Evolutionary conservation across 2,797 vertebrate species (phyloP).

Genomic region (Phataginus tricuspis): DNA sequence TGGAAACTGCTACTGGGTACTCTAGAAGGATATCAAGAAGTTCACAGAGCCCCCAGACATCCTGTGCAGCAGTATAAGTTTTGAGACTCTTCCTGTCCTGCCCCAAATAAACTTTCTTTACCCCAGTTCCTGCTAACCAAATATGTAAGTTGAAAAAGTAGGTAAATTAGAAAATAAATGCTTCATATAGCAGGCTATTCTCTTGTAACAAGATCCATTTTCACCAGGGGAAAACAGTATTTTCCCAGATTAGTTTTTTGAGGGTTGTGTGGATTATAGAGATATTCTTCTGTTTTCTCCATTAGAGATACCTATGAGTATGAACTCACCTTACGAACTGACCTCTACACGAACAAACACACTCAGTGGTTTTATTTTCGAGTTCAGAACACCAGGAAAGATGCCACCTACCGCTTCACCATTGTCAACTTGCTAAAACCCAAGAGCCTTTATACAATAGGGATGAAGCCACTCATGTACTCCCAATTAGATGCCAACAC

Average conservation of each 20-base stretch:
- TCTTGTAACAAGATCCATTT: not conserved
- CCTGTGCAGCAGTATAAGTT: not conserved
- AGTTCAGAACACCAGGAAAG: constrained; percentile 92
- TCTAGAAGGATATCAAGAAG: not conserved
- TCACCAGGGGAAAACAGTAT: not conserved
- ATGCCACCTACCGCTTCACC: constrained; percentile 92
- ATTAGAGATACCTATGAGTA: constrained; percentile 91
- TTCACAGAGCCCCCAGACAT: not conserved
- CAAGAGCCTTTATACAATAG: constrained; percentile 92
- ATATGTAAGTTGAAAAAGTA: not conserved
- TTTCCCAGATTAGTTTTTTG: not conserved
- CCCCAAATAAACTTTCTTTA: not conserved
- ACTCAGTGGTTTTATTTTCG: constrained; percentile 98
- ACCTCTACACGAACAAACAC: constrained; percentile 95
- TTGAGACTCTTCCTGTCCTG: not conserved
- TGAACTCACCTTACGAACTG: constrained; percentile 91
- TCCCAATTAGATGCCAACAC: constrained; percentile 89
- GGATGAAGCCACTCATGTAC: constrained; percentile 94
- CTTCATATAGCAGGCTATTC: not conserved
- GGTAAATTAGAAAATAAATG: not conserved
- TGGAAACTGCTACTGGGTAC: not conserved
- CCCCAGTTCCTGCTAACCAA: not conserved
- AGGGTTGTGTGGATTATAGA: not conserved
- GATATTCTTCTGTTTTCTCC: not conserved
- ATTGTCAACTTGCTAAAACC: constrained; percentile 94